Percentiles rank a stretch among this genome's conserved stretches.
phyloP scores from a whole-genome alignment of 1,140 invertebrate species.

The Microvelia longipes region DNA sequence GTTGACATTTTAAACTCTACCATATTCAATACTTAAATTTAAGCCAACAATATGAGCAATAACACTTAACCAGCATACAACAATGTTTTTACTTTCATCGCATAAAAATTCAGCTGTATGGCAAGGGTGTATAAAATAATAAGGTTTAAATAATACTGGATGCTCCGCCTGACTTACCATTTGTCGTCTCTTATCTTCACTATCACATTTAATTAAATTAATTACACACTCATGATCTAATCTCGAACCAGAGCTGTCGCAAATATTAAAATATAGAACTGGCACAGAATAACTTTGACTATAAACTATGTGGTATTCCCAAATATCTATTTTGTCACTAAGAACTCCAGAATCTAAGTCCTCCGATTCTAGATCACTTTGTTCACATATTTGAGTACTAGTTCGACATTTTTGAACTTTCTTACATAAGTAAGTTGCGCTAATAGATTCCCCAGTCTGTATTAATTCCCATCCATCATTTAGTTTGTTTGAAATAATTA shows the following conservation, averaged over 20 bases:
- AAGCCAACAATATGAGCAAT: conserved; percentile 8
- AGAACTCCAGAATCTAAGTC: no score
- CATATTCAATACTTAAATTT: conserved; percentile 6
- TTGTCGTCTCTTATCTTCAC: conserved; percentile 5
- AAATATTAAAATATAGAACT: conserved; percentile 19
- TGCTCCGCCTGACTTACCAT: conserved; percentile 16
- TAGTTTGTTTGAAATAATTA: conserved; percentile 11
- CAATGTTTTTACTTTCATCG: conserved; percentile 3
- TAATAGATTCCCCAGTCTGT: background rate
- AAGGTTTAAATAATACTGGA: conserved; percentile 16
- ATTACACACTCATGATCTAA: conserved; percentile 6
- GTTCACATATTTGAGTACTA: background rate
- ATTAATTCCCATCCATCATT: conserved; percentile 15
- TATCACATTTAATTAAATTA: background rate
- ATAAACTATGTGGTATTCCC: conserved; percentile 20
- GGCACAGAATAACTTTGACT: conserved; percentile 19
- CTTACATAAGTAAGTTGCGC: background rate
- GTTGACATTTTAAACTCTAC: no score
- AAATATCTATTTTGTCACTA: background rate
- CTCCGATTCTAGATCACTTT: no score
- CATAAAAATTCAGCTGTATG: conserved; percentile 12
- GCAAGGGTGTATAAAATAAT: conserved; percentile 19
- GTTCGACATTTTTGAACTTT: background rate
- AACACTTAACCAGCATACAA: conserved; percentile 15
- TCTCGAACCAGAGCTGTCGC: conserved; percentile 6